Percentiles rank a stretch among this genome's conserved stretches.
phyloP scores from a whole-genome alignment of 2,113 vertebrate genomes.

The Ia io region DNA sequence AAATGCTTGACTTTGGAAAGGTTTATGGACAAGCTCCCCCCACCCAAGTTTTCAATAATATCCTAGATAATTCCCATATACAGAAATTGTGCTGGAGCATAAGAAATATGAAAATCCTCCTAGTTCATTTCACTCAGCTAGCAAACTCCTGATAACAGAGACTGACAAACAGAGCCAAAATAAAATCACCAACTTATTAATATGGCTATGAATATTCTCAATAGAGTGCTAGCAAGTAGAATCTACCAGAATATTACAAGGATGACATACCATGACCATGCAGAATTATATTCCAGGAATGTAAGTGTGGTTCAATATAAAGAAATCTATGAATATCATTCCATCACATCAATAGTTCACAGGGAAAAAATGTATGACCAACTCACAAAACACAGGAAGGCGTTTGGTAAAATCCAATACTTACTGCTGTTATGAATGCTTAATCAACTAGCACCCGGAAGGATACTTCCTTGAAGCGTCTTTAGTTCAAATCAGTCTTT shows the following conservation, averaged over 20 bases:
- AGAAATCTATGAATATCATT: slow-evolving; percentile 58
- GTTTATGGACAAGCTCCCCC: background rate
- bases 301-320: slow-evolving; percentile 42
- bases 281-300: slow-evolving; percentile 30
- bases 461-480: slow-evolving; percentile 2
- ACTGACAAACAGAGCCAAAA: background rate
- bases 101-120: slow-evolving; percentile 18
- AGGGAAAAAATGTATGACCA: background rate
- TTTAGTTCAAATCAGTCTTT: background rate
- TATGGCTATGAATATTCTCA: slow-evolving; percentile 48
- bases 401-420: slow-evolving; percentile 53
- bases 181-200: slow-evolving; percentile 49
- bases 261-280: slow-evolving; percentile 42
- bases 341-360: slow-evolving; percentile 31
- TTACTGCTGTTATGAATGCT: slow-evolving; percentile 29
- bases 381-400: slow-evolving; percentile 31
- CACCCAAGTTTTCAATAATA: background rate
- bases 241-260: slow-evolving; percentile 47
- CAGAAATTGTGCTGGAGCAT: background rate
- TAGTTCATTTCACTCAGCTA: slow-evolving; percentile 20
- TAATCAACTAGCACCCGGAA: slow-evolving; percentile 32
- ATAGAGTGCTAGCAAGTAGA: slow-evolving; percentile 19
- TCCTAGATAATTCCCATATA: background rate
- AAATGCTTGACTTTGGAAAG: background rate
- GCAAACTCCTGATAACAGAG: slow-evolving; percentile 27